phyloP scores from a whole-genome alignment of 2,797 vertebrate species.

The Myotis vivesi region DNA sequence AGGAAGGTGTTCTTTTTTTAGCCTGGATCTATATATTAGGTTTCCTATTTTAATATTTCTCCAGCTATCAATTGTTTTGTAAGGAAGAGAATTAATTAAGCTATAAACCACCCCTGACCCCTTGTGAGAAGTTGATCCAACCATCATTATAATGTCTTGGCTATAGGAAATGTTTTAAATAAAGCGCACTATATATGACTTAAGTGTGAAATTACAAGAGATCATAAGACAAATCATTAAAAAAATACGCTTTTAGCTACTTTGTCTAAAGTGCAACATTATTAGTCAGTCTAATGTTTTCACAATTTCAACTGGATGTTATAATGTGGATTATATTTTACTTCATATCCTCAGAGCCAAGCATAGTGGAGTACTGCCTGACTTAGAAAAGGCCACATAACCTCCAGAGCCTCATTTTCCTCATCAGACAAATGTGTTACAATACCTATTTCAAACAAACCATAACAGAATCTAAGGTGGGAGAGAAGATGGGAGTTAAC shows the following conservation, averaged over 20 bases:
- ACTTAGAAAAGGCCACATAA: background rate
- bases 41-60: slow-evolving; percentile 14
- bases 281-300: background rate
- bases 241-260: background rate
- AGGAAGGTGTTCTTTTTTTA: background rate
- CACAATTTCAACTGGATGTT: background rate
- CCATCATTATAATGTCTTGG: background rate
- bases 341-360: background rate
- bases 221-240: background rate
- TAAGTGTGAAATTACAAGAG: background rate
- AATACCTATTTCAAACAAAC: background rate
- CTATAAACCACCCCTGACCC: background rate
- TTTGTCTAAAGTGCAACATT: background rate
- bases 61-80: background rate
- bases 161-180: background rate
- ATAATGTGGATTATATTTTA: background rate
- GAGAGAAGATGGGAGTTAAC: background rate
- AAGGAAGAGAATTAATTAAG: background rate
- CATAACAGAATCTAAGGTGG: background rate
- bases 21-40: background rate
- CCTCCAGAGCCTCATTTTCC: background rate
- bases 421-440: background rate
- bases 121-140: background rate
- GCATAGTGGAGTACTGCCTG: background rate
- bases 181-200: background rate